Evolutionary conservation across 2,888 invertebrate genomes (phyloP), one percentile per base, ranked within the genome.

Genomic region (Lepidocyrtoides sp.): DNA sequence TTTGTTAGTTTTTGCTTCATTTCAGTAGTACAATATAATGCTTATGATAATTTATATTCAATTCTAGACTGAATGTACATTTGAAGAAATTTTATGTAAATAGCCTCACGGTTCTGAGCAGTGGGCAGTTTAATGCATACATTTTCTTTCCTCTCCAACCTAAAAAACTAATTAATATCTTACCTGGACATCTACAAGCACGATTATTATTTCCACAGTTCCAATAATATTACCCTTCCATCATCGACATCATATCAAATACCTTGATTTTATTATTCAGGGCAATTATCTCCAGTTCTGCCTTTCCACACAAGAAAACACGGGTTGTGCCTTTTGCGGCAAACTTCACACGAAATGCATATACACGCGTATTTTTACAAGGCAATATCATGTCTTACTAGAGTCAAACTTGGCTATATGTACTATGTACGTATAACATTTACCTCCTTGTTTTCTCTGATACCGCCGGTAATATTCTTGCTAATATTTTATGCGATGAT

Each of bases 101-200:
- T n/a, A n/a, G 32, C 0, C 20, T 26, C 8, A n/a, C 4, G 12
- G 17, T 12, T 81, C 60, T 2, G 4, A 3, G 26, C 8, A n/a
- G 8, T 60, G 81, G 54, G 20, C 26, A 54, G 8, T 75, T 86
- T 44, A 26, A 23, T 75, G 26, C 48, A 75, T 51, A 75, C 20
- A 48, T 72, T 23, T 36, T 48, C 51, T 54, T 51, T 77, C 32
- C 1, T 79, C 57, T 88, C 0, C 88, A 5, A 1, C 57, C 57
- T 10, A 66, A 77, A 72, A 89, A 89, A 83, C 75, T 84, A 89
- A 84, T 84, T 60, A 89, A 89, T 89, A 89, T 89, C 89, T 89
- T 51, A 84, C 75, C 77, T 77, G 26, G 51, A 89, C 66, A 89
- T 89, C 89, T 89, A 89, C 75, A 77, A 86, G 63, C 41, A 63